Evolutionary conservation across 2,797 vertebrate genomes (phyloP), one percentile per base, ranked within the genome.

Genomic region (Gorsachius magnificus): DNA sequence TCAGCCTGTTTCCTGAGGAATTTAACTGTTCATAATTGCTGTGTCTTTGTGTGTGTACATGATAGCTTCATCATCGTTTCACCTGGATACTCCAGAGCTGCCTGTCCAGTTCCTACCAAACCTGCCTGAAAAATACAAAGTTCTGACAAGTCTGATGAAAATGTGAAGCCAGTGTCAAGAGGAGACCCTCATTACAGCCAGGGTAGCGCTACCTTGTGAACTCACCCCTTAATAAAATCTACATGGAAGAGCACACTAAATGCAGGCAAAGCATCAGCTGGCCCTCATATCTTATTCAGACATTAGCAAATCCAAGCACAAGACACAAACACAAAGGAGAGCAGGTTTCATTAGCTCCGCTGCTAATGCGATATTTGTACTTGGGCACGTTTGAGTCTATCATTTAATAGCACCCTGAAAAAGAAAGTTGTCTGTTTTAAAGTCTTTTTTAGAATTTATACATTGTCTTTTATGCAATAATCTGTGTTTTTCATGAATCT

Each of bases 361-460:
- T 82, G 54, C 48, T 64, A 26, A 35, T 56, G 16, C 28, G 64
- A 65, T 38, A 26, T 46, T 68, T 79, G 25, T 38, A 36, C 13
- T 20, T 10, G 15, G 81, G 57, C 38, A 57, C 81, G 64, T 93
- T 26, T 92, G 75, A 28, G 63, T 33, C 85, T 87, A 38, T 82
- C 20, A 3, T 80, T 95, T 87, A 87, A 79, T 58, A 80, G 24
- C 75, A 71, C 18, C 36, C 58, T 85, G 36, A 65, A 92, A 68
- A 96, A 92, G 38, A 86, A 95, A 92, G 21, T 38, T 93, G 83
- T 63, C 65, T 76, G 28, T 78, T 96, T 51, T 76, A 65, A 94
- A 95, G 76, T 46, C 38, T 28, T 15, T 64, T 53, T 76, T 41
- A 54, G n/a, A 78, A 51, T 33, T 46, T 51, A 10, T 17, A 6